Evolutionary conservation across 2,888 invertebrate species (phyloP), one percentile per base, ranked within the genome.

Genomic region (Beris chalybata): DNA sequence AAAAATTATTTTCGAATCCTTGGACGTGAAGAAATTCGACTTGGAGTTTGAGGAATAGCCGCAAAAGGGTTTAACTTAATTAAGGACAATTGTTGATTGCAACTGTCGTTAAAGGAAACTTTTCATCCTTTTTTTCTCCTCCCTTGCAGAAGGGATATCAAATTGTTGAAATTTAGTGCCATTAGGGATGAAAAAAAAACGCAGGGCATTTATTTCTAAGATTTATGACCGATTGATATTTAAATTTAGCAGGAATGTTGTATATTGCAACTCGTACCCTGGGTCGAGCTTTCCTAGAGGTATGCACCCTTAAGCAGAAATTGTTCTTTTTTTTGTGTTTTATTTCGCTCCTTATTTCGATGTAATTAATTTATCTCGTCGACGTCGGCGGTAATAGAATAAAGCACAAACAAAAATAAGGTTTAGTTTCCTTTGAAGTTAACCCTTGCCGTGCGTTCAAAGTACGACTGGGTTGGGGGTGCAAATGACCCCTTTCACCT

Each of bases 21-120:
- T 11, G 48, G 47, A 48, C 61, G 61, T 32, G 38, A 48, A 12
- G 15, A 48, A 11, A 48, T n/a, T 15, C 15, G 48, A 13, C 54
- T 15, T 13, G 1, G 45, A 54, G 29, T 64, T 64, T 53, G 47
- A 53, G 64, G 38, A 58, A 47, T 50, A 52, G 52, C 65, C 57
- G 48, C 57, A 65, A 65, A 65, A 65, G 65, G 65, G 65, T 65
- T 57, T 65, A 65, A 65, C 65, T 65, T 65, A 65, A 65, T 65
- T 65, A 65, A 65, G 57, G 47, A 65, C 65, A 65, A 65, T 65
- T 65, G 65, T 57, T 65, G 65, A 65, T 65, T 50, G 58, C 58
- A 65, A 58, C 57, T 57, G 58, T 57, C 58, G 65, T 65, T 65
- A 65, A 47, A 50, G 48, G 45, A 65, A 56, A 65, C 56, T 65